These are phyloP conservation scores for Camelus bactrianus DNA, from an alignment of 2,113 vertebrate species.

Conservation along the genomic window DNA sequence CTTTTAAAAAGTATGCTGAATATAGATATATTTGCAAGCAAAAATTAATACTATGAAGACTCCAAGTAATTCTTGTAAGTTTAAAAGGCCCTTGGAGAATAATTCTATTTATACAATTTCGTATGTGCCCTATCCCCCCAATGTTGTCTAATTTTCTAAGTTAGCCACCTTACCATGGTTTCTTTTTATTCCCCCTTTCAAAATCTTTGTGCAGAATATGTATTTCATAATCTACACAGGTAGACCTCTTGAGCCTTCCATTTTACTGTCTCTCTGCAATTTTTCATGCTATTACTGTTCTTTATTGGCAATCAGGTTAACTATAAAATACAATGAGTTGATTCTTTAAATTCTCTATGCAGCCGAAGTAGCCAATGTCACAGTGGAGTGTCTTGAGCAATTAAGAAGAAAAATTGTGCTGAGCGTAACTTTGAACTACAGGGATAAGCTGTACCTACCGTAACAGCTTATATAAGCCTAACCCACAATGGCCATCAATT, in stretches of 20 bases:
- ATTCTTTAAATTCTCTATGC: conserved; percentile 52
- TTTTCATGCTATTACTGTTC: conserved; percentile 16
- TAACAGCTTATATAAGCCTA: background rate
- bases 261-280: conserved; percentile 46
- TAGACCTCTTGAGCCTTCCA: background rate
- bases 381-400: conserved; percentile 18
- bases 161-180: background rate
- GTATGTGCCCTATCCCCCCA: background rate
- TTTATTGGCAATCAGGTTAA: conserved; percentile 54
- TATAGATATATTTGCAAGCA: background rate
- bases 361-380: conserved; percentile 38
- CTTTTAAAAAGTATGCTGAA: background rate
- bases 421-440: conserved; percentile 59
- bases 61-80: background rate
- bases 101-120: background rate
- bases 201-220: background rate
- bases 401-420: conserved; percentile 29
- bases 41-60: background rate
- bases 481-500: background rate
- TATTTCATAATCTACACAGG: conserved; percentile 34
- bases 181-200: background rate
- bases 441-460: background rate
- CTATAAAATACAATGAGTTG: conserved; percentile 17
- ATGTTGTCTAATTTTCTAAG: background rate
- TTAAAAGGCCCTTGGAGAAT: background rate